Base-by-base conservation (phyloP, 2,888 invertebrate genomes). In the Camptogramma bilineatum region DNA sequence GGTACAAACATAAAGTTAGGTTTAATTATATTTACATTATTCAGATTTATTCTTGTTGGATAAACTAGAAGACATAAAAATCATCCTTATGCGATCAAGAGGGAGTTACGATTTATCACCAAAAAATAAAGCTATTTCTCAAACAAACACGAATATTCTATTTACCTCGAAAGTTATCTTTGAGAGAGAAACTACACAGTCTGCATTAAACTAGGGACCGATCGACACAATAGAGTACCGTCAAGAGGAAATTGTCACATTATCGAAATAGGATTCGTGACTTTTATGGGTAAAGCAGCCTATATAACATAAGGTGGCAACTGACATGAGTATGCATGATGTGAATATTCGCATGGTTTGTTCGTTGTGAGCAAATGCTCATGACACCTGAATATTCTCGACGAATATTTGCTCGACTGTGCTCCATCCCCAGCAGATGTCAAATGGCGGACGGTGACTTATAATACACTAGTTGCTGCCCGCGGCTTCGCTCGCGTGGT, bases 241-340 rank as follows among this genome's bases (percentile, higher is more conserved):
- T 56, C 68, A 56, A 62, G 58, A 44, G 69, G 62, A 67, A 65
- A 71, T 69, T 65, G 67, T 54, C 63, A 59, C 60, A 59, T 56
- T 67, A 66, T 63, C 61, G 58, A 58, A 62, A 69, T 58, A 61
- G 67, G 50, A 55, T 58, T 64, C 60, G 52, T 62, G 60, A 66
- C 71, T 71, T 69, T 66, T 66, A 68, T 58, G 64, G 48, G 61
- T 44, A 56, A 64, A 60, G 39, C 50, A 66, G 58, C 60, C 62
- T 59, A 60, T 64, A n/a, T n/a, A n/a, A n/a, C n/a, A n/a, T n/a
- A n/a, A n/a, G n/a, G n/a, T n/a, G n/a, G n/a, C n/a, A n/a, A n/a
- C n/a, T n/a, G n/a, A n/a, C n/a, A n/a, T n/a, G n/a, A n/a, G n/a
- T n/a, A n/a, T n/a, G n/a, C n/a, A n/a, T n/a, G n/a, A n/a, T n/a